A percentile compares a stretch with the other conserved stretches of the same genome.
These are phyloP conservation scores for Montifringilla adamsi DNA, from an alignment of 2,113 vertebrate genomes.

Conservation along the genomic window DNA sequence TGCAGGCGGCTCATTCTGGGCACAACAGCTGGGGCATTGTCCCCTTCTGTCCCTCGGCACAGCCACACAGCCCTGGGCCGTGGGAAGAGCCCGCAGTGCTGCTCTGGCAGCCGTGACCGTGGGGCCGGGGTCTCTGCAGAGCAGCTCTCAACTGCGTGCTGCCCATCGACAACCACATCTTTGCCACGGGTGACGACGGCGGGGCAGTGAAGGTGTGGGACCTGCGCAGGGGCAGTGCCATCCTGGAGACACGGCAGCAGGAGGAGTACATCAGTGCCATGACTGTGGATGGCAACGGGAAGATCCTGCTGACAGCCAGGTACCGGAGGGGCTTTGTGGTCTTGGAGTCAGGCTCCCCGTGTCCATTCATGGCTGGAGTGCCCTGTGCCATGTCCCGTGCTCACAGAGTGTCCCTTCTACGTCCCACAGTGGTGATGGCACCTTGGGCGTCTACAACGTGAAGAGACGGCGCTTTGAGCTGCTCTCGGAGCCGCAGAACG, in stretches of 20 bases:
- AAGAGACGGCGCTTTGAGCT: constrained; percentile 88
- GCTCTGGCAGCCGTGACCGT: rapidly evolving
- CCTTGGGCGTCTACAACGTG: constrained; percentile 90
- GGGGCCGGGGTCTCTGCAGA: constrained; percentile 41
- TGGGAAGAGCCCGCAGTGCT: not conserved
- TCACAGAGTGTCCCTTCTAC: rapidly evolving
- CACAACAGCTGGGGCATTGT: rapidly evolving
- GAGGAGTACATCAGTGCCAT: constrained; percentile 94
- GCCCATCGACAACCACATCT: constrained; percentile 85
- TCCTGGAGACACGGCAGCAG: constrained; percentile 92
- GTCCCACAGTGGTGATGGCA: constrained; percentile 86
- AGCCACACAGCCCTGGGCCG: not conserved
- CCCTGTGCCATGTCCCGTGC: rapidly evolving
- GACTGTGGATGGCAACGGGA: constrained; percentile 82
- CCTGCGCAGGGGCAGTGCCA: constrained; percentile 81
- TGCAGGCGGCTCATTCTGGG: rapidly evolving
- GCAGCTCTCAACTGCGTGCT: constrained; percentile 86
- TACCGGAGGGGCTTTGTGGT: not conserved
- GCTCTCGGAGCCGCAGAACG: constrained; percentile 87
- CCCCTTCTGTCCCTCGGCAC: not conserved
- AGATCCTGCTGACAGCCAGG: constrained; percentile 89
- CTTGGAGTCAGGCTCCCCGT: rapidly evolving
- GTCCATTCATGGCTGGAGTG: rapidly evolving
- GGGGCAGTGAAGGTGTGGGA: constrained; percentile 93
- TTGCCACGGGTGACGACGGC: constrained; percentile 90